A percentile compares a stretch with the other conserved stretches of the same genome.
phyloP scores from a whole-genome alignment of 2,797 vertebrate genomes.

The Crocodylus rhombifer region DNA sequence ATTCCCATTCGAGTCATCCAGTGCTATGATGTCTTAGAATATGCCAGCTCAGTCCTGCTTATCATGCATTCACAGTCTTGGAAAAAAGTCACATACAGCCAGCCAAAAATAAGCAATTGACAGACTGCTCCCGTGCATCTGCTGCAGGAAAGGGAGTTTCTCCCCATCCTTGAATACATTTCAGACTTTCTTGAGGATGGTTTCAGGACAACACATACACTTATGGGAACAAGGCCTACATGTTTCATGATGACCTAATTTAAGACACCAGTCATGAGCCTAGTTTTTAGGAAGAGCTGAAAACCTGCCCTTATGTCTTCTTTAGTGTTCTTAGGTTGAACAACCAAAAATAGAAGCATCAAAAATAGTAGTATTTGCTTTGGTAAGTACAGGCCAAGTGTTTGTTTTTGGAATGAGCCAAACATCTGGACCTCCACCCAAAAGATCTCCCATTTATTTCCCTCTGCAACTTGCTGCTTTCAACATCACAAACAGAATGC shows the following conservation, averaged over 20 bases:
- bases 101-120: background rate
- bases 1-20: background rate
- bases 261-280: rapidly evolving
- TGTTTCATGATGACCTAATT: background rate
- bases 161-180: background rate
- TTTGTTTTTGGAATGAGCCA: constrained; percentile 18
- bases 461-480: background rate
- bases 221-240: background rate
- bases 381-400: background rate
- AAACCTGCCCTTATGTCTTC: background rate
- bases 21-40: background rate
- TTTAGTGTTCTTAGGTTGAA: background rate
- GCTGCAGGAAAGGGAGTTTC: background rate
- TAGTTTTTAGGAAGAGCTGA: background rate
- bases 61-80: background rate
- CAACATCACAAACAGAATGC: background rate
- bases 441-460: constrained; percentile 13
- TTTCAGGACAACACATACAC: background rate
- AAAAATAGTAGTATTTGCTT: rapidly evolving
- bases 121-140: background rate
- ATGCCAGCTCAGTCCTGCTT: background rate
- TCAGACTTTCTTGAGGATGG: background rate
- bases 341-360: background rate
- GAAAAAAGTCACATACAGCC: background rate
- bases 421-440: background rate